Evolutionary conservation across 2,797 vertebrate genomes (phyloP).

Genomic region (Pseudopleuronectes americanus): DNA sequence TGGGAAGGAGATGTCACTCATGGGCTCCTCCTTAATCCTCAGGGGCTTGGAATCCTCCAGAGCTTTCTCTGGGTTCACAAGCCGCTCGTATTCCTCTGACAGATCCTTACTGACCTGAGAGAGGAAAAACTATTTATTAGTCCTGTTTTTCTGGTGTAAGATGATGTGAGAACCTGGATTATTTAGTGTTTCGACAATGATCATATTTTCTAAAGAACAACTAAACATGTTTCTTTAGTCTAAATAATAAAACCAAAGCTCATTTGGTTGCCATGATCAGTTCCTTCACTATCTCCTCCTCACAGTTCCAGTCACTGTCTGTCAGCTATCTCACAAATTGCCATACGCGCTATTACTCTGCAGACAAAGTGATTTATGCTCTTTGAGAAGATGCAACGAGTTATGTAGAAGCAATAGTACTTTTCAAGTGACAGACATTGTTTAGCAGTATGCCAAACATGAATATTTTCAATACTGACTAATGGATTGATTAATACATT

Average conservation of each 20-base stretch:
- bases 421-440: not conserved
- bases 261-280: not conserved
- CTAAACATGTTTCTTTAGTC: too few species aligned
- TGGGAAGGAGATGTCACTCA: constrained; percentile 94
- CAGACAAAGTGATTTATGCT: not conserved
- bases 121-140: not conserved
- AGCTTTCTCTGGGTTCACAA: constrained; percentile 96
- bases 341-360: too few species aligned
- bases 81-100: constrained; percentile 94
- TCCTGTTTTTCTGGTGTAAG: not conserved
- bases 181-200: not conserved
- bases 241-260: not conserved
- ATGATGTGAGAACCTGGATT: not conserved
- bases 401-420: not conserved
- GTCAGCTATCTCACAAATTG: too few species aligned
- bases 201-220: too few species aligned
- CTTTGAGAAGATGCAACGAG: constrained; percentile 4
- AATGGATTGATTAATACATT: not conserved
- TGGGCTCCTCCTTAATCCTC: constrained; percentile 95
- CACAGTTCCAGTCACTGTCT: too few species aligned
- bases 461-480: not conserved
- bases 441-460: not conserved
- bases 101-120: constrained; percentile 95
- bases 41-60: constrained; percentile 93
- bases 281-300: too few species aligned